Conservation (phyloP, 2,113 vertebrate genomes). For the Aix galericulata region DNA sequence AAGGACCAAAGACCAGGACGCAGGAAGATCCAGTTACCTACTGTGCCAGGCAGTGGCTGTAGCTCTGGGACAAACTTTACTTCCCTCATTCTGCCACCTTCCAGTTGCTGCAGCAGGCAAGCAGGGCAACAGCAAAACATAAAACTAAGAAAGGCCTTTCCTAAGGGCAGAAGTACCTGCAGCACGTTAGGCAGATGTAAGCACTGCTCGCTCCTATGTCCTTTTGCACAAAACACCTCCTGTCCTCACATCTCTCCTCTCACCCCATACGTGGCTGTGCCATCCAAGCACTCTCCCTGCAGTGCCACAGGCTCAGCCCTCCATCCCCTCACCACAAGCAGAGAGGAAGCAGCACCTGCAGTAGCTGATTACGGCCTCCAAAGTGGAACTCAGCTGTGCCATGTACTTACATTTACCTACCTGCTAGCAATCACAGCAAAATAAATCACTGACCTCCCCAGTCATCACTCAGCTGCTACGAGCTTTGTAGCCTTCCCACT, state of each 20-base stretch:
- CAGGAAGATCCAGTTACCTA: background rate
- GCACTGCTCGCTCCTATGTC: background rate
- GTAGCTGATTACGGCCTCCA: background rate
- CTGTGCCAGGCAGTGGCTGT: accelerated
- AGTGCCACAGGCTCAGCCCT: background rate
- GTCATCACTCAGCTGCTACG: background rate
- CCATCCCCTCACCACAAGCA: no score
- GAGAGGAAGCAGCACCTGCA: background rate
- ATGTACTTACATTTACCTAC: background rate
- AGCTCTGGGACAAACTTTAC: background rate
- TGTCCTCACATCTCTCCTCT: background rate
- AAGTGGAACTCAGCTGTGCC: background rate
- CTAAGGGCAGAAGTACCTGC: background rate
- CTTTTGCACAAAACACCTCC: background rate
- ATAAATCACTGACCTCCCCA: background rate
- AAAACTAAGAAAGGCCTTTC: background rate
- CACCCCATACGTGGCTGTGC: accelerated
- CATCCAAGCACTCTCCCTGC: background rate
- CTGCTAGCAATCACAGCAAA: background rate
- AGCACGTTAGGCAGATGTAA: no score
- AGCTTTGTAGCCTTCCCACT: background rate
- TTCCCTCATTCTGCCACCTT: background rate
- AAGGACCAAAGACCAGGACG: background rate
- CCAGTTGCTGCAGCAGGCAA: background rate
- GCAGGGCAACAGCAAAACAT: background rate